Percentiles rank a stretch among this genome's conserved stretches.
phyloP scores from a whole-genome alignment of 2,113 vertebrate species.

The Podilymbus podiceps region DNA sequence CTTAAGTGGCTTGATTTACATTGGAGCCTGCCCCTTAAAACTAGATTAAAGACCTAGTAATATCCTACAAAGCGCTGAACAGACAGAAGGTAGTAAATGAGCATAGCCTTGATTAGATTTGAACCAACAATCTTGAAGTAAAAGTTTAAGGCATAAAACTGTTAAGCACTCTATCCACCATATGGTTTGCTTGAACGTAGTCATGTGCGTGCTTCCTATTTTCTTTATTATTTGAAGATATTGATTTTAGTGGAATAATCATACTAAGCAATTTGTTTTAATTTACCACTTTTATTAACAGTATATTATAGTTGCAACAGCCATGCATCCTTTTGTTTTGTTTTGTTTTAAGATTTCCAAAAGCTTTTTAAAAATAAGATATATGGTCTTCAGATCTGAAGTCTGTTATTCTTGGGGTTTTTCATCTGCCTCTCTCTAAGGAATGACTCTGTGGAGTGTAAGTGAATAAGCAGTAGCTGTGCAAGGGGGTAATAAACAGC shows the following conservation, averaged over 20 bases:
- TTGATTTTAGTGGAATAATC: slow-evolving; percentile 21
- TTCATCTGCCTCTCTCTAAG: neutral
- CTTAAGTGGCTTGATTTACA: neutral
- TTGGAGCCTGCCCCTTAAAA: neutral
- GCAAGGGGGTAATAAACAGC: neutral
- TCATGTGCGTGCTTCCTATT: neutral
- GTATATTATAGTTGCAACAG: neutral
- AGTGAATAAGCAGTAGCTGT: neutral
- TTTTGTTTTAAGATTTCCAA: neutral
- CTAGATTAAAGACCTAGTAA: neutral
- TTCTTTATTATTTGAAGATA: slow-evolving; percentile 7
- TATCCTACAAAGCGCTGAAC: neutral
- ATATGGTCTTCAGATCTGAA: neutral
- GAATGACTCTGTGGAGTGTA: neutral
- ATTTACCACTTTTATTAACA: neutral
- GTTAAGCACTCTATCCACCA: neutral
- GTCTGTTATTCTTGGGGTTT: neutral
- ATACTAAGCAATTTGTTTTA: neutral
- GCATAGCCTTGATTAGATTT: neutral
- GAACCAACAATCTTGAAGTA: neutral
- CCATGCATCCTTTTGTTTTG: neutral
- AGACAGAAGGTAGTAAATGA: neutral
- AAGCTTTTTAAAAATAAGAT: neutral
- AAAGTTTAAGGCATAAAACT: neutral
- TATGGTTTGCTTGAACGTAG: neutral